phyloP scores from a whole-genome alignment of 2,888 invertebrate species.

The Campaea margaritaria region DNA sequence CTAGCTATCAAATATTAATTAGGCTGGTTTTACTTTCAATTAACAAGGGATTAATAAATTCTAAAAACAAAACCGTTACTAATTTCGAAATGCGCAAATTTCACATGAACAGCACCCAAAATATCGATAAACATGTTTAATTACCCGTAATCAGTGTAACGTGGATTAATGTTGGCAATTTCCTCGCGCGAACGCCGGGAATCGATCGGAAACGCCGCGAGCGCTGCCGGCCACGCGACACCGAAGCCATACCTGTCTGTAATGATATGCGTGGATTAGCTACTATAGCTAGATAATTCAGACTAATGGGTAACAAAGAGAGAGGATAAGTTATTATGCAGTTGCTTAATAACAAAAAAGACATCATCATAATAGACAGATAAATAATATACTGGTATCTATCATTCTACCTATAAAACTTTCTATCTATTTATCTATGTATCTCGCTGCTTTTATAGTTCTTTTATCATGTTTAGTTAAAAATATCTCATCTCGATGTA shows the following conservation, averaged over 20 bases:
- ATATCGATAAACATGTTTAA: slow-evolving; percentile 20
- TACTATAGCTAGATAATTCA: slow-evolving; percentile 7
- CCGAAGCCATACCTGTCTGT: slow-evolving; percentile 55
- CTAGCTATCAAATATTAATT: too few relatives aligned
- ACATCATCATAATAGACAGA: too few relatives aligned
- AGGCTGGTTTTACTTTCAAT: too few relatives aligned
- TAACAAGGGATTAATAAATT: too few relatives aligned
- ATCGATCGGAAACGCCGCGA: slow-evolving; percentile 38
- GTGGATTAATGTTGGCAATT: slow-evolving; percentile 36
- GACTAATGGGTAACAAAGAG: background rate
- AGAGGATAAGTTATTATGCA: background rate
- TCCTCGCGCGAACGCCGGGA: slow-evolving; percentile 35
- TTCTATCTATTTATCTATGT: too few relatives aligned
- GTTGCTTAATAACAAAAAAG: too few relatives aligned
- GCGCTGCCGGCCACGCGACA: slow-evolving; percentile 52
- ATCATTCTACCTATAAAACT: too few relatives aligned
- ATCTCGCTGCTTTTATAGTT: too few relatives aligned
- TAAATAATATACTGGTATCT: too few relatives aligned
- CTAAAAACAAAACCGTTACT: too few relatives aligned
- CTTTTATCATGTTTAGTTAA: too few relatives aligned
- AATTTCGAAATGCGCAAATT: background rate
- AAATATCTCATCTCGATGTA: too few relatives aligned
- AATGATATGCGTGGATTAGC: slow-evolving; percentile 31
- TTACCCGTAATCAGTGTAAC: slow-evolving; percentile 28
- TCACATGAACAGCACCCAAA: slow-evolving; percentile 6